phyloP scores from a whole-genome alignment of 2,113 vertebrate species.

The Verasper variegatus region DNA sequence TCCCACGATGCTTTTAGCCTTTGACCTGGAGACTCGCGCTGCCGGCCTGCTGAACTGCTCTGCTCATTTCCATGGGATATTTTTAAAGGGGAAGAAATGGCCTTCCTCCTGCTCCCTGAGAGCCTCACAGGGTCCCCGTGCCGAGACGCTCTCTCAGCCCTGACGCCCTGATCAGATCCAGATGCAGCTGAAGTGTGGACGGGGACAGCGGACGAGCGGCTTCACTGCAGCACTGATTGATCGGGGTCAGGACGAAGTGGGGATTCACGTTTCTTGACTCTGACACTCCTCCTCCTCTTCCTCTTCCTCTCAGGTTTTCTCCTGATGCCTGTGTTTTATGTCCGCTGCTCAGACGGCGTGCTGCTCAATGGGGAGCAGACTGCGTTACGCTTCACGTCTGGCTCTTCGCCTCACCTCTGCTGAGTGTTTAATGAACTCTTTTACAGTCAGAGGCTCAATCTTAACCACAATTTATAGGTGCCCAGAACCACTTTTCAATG shows the following conservation, averaged over 20 bases:
- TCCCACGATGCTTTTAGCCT: slow-evolving; percentile 60
- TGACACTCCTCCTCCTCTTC: background rate
- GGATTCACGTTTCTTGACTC: slow-evolving; percentile 58
- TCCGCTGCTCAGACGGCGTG: slow-evolving; percentile 11
- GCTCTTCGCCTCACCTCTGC: slow-evolving; percentile 52
- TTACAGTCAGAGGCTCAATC: slow-evolving; percentile 40
- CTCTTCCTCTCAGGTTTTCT: slow-evolving; percentile 5
- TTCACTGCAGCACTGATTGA: slow-evolving; percentile 55
- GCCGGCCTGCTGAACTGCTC: slow-evolving; percentile 46
- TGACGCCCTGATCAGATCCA: slow-evolving; percentile 73
- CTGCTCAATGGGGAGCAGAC: slow-evolving; percentile 23
- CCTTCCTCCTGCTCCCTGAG: slow-evolving; percentile 66
- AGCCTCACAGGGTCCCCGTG: slow-evolving; percentile 65
- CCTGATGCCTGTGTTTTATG: slow-evolving; percentile 41
- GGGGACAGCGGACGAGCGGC: slow-evolving; percentile 41
- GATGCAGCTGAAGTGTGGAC: slow-evolving; percentile 70
- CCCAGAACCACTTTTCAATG: slow-evolving; percentile 27
- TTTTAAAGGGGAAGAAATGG: background rate
- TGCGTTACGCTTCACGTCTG: slow-evolving; percentile 34
- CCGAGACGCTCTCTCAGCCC: slow-evolving; percentile 57
- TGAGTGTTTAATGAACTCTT: slow-evolving; percentile 64
- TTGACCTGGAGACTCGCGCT: slow-evolving; percentile 21
- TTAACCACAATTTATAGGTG: slow-evolving; percentile 46
- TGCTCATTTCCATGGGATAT: slow-evolving; percentile 40
- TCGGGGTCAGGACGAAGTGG: slow-evolving; percentile 59